Evolutionary conservation across 2,113 vertebrate species (phyloP).

Genomic region (Clinocottus analis): DNA sequence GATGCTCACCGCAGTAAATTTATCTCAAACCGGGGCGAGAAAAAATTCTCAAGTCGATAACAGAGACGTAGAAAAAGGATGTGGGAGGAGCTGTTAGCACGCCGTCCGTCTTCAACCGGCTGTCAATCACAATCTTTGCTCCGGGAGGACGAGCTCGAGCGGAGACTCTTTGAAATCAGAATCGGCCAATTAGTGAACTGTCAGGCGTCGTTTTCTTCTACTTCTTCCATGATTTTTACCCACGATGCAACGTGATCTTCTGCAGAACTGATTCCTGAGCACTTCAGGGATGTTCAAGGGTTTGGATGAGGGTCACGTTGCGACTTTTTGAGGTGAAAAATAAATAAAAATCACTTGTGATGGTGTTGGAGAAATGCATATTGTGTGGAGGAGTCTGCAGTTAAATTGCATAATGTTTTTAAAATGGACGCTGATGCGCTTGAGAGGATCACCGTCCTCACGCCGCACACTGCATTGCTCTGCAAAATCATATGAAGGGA

Average conservation of each 20-base stretch:
- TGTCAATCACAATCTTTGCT: conserved; percentile 68
- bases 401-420: conserved; percentile 47
- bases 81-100: conserved; percentile 54
- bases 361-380: conserved; percentile 15
- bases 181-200: conserved; percentile 76
- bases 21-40: conserved; percentile 51
- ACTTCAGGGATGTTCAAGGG: conserved; percentile 41
- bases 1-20: conserved; percentile 63
- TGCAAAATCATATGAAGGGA: conserved; percentile 40
- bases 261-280: conserved; percentile 37
- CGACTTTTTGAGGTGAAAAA: conserved; percentile 28
- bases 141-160: conserved; percentile 24
- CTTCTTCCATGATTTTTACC: conserved; percentile 25
- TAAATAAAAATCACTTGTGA: too few species aligned
- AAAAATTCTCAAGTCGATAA: conserved; percentile 70
- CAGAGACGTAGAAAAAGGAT: conserved; percentile 72
- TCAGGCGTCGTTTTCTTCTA: conserved; percentile 68
- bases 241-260: conserved; percentile 35
- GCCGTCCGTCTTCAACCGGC: conserved; percentile 51
- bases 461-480: conserved; percentile 13
- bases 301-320: conserved; percentile 55
- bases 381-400: conserved; percentile 14
- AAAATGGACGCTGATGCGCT: conserved; percentile 35
- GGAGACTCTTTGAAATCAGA: conserved; percentile 68
- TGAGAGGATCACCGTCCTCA: conserved; percentile 48